phyloP scores from a whole-genome alignment of 2,888 invertebrate species.

The Euclidia mi region DNA sequence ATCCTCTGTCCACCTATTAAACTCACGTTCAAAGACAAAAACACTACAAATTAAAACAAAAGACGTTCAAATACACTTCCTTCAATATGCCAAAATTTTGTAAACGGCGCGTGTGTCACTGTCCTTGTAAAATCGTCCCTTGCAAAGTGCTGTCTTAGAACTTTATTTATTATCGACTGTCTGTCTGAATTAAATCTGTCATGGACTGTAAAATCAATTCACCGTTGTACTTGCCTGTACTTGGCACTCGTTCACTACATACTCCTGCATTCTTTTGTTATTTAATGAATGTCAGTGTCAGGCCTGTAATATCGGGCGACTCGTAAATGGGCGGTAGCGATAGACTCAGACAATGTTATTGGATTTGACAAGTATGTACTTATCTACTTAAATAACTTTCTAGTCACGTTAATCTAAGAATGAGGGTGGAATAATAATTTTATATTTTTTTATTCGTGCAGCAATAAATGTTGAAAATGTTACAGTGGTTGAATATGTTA shows the following conservation, averaged over 20 bases:
- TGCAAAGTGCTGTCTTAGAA: no score
- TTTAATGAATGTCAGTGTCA: conserved; percentile 43
- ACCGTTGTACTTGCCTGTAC: neutral
- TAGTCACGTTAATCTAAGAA: neutral
- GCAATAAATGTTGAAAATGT: no score
- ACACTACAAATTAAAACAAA: no score
- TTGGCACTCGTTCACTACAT: neutral
- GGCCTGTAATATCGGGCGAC: neutral
- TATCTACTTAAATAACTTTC: conserved; percentile 4
- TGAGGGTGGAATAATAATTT: no score
- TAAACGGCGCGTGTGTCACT: no score
- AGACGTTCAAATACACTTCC: no score
- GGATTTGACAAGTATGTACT: conserved; percentile 11
- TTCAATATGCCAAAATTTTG: no score
- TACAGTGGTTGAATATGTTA: no score
- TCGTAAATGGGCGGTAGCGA: conserved; percentile 10
- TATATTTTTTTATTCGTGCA: no score
- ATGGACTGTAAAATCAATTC: neutral
- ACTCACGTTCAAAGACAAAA: no score
- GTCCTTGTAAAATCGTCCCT: no score
- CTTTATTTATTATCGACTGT: neutral
- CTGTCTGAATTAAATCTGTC: neutral
- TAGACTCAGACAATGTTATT: conserved; percentile 7
- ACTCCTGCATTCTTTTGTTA: conserved; percentile 28
- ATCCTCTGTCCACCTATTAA: no score